Evolutionary conservation across 1,140 invertebrate genomes (phyloP), one percentile per base, ranked within the genome.

Genomic region (Drosophila parabipectinata): DNA sequence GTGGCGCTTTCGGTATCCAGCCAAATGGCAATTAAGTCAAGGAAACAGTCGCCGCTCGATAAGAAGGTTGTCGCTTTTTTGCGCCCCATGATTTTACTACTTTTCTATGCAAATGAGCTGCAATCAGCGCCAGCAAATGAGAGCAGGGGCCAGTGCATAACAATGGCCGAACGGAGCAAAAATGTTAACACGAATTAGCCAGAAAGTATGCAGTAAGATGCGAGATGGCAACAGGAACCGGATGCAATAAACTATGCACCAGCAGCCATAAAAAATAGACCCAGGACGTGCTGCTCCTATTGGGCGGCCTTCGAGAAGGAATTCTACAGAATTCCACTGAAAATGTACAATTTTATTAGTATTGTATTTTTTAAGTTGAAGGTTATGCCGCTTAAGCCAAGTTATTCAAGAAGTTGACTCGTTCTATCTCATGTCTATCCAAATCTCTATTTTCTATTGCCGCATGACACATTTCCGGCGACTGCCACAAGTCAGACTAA

Each of bases 131-230:
- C 41, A 44, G 41, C 21, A 45, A 64, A 24, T 18, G 32, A 55
- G 24, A 18, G 69, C 55, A 45, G 41, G 12, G 39, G 39, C 67
- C 68, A 37, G 34, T 37, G 34, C 34, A 72, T 72, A 72, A 73
- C 57, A 73, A 64, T 39, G 53, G 47, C 47, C 24, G 28, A 26
- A 21, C n/a, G 52, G 21, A 24, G 69, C 53, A 63, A 80, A 72
- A 77, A 81, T 81, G 60, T 77, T 72, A 82, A 77, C 79, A 82
- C 69, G 79, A 82, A 82, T 78, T 82, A 82, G 79, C 79, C 79
- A 50, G 74, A 69, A 82, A 82, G 69, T 79, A 68, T 72, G 72
- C 75, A 68, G 64, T 7, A 9, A 45, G 63, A 67, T 64, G 60
- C 71, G 41, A 72, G 81, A 83, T 79, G 55, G 72, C 66, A 84